Conservation (phyloP, 2,113 vertebrate genomes). For the Zosterops hypoxanthus region DNA sequence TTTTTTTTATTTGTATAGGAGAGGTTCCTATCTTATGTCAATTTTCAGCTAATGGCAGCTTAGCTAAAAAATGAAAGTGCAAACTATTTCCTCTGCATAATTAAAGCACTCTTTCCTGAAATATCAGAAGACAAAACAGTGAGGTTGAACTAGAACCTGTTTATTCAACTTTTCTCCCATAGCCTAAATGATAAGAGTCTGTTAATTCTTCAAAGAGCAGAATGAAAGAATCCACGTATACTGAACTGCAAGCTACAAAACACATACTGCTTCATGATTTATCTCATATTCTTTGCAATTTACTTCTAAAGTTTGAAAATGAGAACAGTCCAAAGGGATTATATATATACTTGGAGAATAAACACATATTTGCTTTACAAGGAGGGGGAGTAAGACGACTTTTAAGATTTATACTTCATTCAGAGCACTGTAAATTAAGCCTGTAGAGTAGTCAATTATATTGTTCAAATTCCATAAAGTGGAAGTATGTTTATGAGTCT, state of each 20-base stretch:
- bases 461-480: not conserved
- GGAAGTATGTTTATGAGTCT: not conserved
- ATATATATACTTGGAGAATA: not conserved
- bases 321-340: not conserved
- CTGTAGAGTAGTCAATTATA: not conserved
- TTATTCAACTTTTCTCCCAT: not conserved
- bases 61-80: too few species aligned
- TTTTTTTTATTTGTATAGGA: too few species aligned
- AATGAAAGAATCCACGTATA: not conserved
- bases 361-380: not conserved
- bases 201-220: not conserved
- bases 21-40: too few species aligned
- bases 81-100: too few species aligned
- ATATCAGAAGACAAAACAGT: not conserved
- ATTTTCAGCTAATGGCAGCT: too few species aligned
- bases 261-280: not conserved
- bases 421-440: not conserved
- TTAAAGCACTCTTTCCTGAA: too few species aligned
- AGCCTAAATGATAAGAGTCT: not conserved
- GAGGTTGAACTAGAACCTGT: not conserved
- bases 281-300: not conserved
- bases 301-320: not conserved
- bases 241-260: not conserved
- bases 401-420: not conserved
- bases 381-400: not conserved